Conservation (phyloP, 2,797 vertebrate species). For the Clarias laeviceps region DNA sequence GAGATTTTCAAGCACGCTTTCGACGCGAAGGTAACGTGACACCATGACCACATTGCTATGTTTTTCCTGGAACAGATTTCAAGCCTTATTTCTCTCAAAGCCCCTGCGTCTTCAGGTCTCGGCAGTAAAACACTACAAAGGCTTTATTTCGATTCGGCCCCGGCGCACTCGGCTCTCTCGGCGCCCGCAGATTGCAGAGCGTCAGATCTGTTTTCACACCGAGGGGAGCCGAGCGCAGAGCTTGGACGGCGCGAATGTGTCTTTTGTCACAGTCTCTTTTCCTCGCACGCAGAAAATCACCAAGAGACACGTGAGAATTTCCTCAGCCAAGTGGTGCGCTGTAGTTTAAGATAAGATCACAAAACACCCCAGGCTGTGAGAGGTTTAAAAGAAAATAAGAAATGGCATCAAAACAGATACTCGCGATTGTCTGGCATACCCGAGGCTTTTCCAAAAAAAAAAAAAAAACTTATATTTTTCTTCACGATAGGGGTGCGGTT, state of each 20-base stretch:
- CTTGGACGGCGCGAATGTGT: conserved; percentile 17
- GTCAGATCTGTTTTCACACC: conserved; percentile 19
- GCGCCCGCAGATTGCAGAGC: conserved; percentile 15
- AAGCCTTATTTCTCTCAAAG: no score
- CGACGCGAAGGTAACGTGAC: conserved; percentile 87
- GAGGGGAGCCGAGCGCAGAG: conserved; percentile 1
- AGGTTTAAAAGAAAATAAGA: conserved; percentile 37
- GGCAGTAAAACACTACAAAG: neutral
- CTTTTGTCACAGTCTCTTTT: conserved; percentile 57
- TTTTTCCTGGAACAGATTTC: no score
- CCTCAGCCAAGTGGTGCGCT: conserved; percentile 58
- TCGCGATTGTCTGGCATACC: neutral
- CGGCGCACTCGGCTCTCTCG: neutral
- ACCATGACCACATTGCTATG: neutral
- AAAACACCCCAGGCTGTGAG: conserved; percentile 42
- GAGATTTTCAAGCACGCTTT: conserved; percentile 99
- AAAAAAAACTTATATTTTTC: no score
- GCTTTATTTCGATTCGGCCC: neutral
- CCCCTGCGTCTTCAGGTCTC: neutral
- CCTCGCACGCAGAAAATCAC: conserved; percentile 58
- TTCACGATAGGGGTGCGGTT: neutral
- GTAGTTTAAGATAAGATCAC: conserved; percentile 67
- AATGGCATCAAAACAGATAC: neutral
- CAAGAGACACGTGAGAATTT: conserved; percentile 57
- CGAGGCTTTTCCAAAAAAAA: neutral